A percentile compares a stretch with the other conserved stretches of the same genome.
Conservation (phyloP, 2,888 invertebrate species). For the Pseudanteris insignis region DNA sequence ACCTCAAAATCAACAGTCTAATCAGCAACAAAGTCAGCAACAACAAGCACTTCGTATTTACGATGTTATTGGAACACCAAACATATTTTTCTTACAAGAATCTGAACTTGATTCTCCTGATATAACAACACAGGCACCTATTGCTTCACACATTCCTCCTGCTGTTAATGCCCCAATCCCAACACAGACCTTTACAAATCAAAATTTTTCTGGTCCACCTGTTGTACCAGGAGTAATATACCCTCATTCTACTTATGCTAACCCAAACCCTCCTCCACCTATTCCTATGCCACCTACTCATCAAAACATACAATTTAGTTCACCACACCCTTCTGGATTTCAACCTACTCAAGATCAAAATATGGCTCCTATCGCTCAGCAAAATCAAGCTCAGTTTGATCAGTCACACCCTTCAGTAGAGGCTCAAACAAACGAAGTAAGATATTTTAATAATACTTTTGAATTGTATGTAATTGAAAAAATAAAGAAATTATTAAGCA, state of each 20-base stretch:
- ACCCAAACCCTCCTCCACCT: constrained; percentile 69
- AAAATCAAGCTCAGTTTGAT: constrained; percentile 27
- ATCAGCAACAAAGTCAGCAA: constrained; percentile 18
- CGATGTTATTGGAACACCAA: constrained; percentile 79
- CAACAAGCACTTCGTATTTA: constrained; percentile 73
- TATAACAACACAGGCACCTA: constrained; percentile 51
- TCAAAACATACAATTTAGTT: constrained; percentile 59
- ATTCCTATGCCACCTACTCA: constrained; percentile 70
- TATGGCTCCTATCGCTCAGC: constrained; percentile 34
- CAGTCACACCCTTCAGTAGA: constrained; percentile 28
- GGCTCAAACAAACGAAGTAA: constrained; percentile 25
- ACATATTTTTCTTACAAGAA: constrained; percentile 87
- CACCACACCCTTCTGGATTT: constrained; percentile 60
- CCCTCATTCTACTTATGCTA: constrained; percentile 69
- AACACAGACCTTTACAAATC: constrained; percentile 87
- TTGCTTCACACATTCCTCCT: constrained; percentile 65
- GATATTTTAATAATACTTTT: no score
- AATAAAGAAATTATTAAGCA: no score
- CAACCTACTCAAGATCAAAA: constrained; percentile 48
- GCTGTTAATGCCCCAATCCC: constrained; percentile 73
- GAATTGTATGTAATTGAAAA: no score
- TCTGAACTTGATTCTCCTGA: constrained; percentile 86
- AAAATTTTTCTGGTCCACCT: constrained; percentile 72
- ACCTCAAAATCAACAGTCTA: constrained; percentile 45
- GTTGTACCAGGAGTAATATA: constrained; percentile 63